Evolutionary conservation across 2,113 vertebrate species (phyloP), one percentile per base, ranked within the genome.

Genomic region (Chaetura pelagica): DNA sequence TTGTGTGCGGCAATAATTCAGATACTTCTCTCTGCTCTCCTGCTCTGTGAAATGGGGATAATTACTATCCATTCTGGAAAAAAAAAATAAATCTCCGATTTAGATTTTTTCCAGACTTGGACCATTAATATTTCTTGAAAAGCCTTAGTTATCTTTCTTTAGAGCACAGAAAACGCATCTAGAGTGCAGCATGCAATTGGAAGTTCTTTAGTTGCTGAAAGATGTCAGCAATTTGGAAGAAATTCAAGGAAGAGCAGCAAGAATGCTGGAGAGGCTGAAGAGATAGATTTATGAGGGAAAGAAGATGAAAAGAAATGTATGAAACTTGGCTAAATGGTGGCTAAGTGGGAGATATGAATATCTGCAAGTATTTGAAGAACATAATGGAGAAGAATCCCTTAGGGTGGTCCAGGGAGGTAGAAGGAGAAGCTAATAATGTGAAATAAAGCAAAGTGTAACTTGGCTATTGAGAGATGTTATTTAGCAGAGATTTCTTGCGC

Each of bases 301-400:
- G 64, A 86, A 96, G 95, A 96, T 97, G 87, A 96, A 96, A 97
- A 93, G 93, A 94, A 96, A 76, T 27, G 26, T 44, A 72, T 80
- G 78, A 92, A 79, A 78, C 89, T 96, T 95, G 72, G 78, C 89
- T 96, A 94, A 91, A 87, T 76, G 23, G 69, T 89, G 68, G 87
- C 52, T 83, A 66, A 96, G 94, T 93, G 82, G 86, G 93, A 94
- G 96, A 95, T 92, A 93, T 5, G 62, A 87, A 91, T 96, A 96
- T 94, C 93, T 80, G 48, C 73, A 84, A 90, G 83, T 76, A 79
- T 92, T 95, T 96, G 90, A 93, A 92, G 86, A 89, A 35, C 61
- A 78, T 76, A 95, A 75, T 20, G 5, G 90, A 51, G 57, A 66
- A 73, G 48, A 78, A 85, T 90, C 89, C 81, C 66, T 54, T 78